Evolutionary conservation across 2,888 invertebrate species (phyloP).

Genomic region (Mycalesis mineus): DNA sequence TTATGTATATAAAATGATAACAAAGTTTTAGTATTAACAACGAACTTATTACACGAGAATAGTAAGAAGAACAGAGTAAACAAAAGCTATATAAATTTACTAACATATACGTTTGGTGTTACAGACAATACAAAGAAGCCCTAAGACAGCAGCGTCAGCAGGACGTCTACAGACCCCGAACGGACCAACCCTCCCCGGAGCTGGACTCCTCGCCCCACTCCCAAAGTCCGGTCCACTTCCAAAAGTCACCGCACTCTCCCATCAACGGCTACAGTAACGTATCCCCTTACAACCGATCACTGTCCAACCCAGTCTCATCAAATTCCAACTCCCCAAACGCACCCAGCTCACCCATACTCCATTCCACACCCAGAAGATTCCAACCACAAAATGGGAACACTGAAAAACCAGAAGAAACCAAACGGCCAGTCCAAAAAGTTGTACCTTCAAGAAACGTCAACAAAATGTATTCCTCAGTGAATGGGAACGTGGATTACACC

Average conservation of each 20-base stretch:
- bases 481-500: conserved; percentile 60
- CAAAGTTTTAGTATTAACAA: neutral
- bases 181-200: conserved; percentile 77
- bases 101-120: conserved; percentile 36
- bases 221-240: conserved; percentile 68
- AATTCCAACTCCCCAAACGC: conserved; percentile 48
- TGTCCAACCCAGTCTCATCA: conserved; percentile 36
- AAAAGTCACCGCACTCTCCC: conserved; percentile 68
- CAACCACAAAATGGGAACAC: conserved; percentile 57
- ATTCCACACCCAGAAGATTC: conserved; percentile 72
- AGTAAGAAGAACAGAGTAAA: neutral
- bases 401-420: conserved; percentile 71
- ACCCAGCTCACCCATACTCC: conserved; percentile 69
- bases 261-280: conserved; percentile 77
- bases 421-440: conserved; percentile 88
- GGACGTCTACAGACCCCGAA: conserved; percentile 85
- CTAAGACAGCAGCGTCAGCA: conserved; percentile 89
- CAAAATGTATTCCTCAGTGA: conserved; percentile 73
- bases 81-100: neutral
- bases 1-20: neutral
- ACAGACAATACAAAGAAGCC: conserved; percentile 93
- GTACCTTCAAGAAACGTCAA: conserved; percentile 84
- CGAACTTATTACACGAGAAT: conserved; percentile 3
- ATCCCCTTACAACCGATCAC: conserved; percentile 67
- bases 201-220: conserved; percentile 76